phyloP scores from a whole-genome alignment of 1,140 invertebrate species.

The Drosophila carrolli region DNA sequence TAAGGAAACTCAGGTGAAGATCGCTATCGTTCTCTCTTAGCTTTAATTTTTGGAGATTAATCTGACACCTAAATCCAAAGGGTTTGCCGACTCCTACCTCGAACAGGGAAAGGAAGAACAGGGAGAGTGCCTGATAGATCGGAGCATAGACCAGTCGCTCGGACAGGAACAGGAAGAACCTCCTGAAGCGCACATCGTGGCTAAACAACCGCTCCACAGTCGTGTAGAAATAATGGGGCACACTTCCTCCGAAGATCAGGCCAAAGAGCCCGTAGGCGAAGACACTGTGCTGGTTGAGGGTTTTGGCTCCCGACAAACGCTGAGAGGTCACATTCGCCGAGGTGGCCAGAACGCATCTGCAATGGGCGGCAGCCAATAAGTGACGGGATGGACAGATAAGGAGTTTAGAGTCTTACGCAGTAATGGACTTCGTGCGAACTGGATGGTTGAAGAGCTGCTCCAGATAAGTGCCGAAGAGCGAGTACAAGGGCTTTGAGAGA shows the following conservation, averaged over 20 bases:
- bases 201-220: slow-evolving; percentile 85
- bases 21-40: too few species aligned
- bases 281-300: slow-evolving; percentile 87
- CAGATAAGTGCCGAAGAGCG: slow-evolving; percentile 88
- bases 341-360: slow-evolving; percentile 87
- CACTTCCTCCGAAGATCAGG: slow-evolving; percentile 89
- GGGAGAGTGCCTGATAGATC: slow-evolving; percentile 88
- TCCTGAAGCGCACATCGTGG: slow-evolving; percentile 67
- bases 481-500: slow-evolving; percentile 89
- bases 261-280: slow-evolving; percentile 90
- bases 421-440: slow-evolving; percentile 89
- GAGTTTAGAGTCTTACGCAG: slow-evolving; percentile 86
- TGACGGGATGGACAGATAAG: background rate
- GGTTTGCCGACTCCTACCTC: slow-evolving; percentile 85
- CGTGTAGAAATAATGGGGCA: slow-evolving; percentile 90
- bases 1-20: too few species aligned
- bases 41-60: background rate
- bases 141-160: slow-evolving; percentile 90
- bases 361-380: slow-evolving; percentile 40
- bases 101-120: slow-evolving; percentile 89
- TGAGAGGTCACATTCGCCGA: slow-evolving; percentile 89
- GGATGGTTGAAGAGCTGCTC: slow-evolving; percentile 89
- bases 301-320: slow-evolving; percentile 86
- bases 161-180: slow-evolving; percentile 86
- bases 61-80: background rate